Evolutionary conservation across 1,140 invertebrate genomes (phyloP), one percentile per base, ranked within the genome.

Genomic region (Cheumatopsyche charites): DNA sequence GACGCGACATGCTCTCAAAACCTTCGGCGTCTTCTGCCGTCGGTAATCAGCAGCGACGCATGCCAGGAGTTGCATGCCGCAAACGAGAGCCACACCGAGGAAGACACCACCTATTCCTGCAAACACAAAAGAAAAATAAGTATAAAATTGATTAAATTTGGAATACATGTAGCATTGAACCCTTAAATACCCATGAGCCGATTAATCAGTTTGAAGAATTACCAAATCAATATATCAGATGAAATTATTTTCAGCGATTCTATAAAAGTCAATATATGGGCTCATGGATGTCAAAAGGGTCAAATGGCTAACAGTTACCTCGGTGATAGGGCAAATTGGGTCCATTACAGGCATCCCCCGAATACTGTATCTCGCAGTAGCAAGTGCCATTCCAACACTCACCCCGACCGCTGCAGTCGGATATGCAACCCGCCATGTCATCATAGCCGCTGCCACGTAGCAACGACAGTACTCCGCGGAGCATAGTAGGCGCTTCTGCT

Each of bases 341-440:
- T 47, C 86, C 86, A 73, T 86, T 84, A 79, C 88, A 89, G 70
- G 87, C 81, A 67, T 88, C 87, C 11, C 88, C 88, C 17, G 87
- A 78, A 79, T 84, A 86, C 65, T 87, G 87, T 79, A 96, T 95
- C 85, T 95, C 92, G 81, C 95, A 97, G 71, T 95, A 85, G 79
- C 95, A 96, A 41, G 92, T 94, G 47, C 94, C 94, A 81, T 96
- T 94, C 73, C 93, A 88, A 81, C 94, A 97, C 82, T 95, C 93
- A 9, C 94, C 95, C 72, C 93, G 90, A n/a, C 94, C 93, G 72
- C 91, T 94, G 84, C 93, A 95, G 81, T 91, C 90, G 62, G 83
- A 83, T 61, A 82, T 82, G 78, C 85, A 87, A 71, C 71, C 79
- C 43, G 70, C 76, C 71, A 73, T 71, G 47, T 55, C 72, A 17